phyloP scores from a whole-genome alignment of 2,888 invertebrate species.

The Tupiocoris notatus region DNA sequence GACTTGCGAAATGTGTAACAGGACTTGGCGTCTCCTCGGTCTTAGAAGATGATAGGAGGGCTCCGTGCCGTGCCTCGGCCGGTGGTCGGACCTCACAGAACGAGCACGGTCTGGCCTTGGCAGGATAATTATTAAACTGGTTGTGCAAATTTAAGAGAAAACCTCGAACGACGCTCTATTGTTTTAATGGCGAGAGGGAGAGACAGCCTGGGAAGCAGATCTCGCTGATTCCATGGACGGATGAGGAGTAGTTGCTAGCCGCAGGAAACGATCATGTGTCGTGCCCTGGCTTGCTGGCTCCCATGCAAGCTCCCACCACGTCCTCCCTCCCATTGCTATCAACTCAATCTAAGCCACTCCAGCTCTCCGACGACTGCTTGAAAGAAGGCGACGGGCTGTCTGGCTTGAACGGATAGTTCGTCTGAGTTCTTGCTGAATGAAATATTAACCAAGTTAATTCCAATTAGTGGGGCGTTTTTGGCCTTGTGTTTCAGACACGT shows the following conservation, averaged over 20 bases:
- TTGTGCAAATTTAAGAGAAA: slow-evolving; percentile 39
- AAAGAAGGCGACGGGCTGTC: neutral
- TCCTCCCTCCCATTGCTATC: neutral
- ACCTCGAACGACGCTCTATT: slow-evolving; percentile 12
- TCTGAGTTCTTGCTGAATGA: no score
- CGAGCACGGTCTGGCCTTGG: slow-evolving; percentile 2
- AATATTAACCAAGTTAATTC: no score
- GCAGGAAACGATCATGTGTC: neutral
- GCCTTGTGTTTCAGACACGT: no score
- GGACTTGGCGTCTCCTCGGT: slow-evolving; percentile 10
- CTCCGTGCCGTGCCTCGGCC: neutral
- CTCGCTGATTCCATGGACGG: neutral
- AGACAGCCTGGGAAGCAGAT: neutral
- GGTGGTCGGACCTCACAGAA: neutral
- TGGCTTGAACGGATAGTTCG: neutral
- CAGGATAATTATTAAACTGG: slow-evolving; percentile 32
- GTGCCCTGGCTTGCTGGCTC: neutral
- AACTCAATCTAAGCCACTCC: neutral
- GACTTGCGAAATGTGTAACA: slow-evolving; percentile 35
- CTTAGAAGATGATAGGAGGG: neutral
- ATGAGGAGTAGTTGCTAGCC: neutral
- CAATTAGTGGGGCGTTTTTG: no score
- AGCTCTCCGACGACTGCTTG: neutral
- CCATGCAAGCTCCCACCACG: neutral
- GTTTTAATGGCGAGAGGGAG: neutral